These are phyloP conservation scores for Poecilia wingei DNA, from an alignment of 2,797 vertebrate species.

Conservation along the genomic window DNA sequence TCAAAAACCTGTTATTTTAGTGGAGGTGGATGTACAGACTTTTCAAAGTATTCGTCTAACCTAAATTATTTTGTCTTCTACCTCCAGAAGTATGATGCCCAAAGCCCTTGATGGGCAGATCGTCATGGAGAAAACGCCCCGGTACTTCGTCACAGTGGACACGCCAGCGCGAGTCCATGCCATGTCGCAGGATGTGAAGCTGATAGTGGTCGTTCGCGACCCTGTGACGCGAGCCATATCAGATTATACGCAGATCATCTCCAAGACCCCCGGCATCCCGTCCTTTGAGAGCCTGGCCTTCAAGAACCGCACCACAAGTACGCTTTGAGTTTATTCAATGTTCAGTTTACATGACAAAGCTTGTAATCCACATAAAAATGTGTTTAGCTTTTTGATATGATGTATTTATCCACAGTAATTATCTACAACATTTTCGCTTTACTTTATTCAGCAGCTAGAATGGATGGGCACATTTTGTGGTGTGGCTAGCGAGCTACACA, in stretches of 20 bases:
- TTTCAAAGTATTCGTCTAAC: not conserved
- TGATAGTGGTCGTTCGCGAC: slow-evolving; percentile 86
- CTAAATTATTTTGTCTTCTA: slow-evolving; percentile 4
- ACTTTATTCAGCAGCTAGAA: not conserved
- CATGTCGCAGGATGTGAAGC: slow-evolving; percentile 83
- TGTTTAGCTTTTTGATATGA: not conserved
- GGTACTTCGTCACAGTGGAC: slow-evolving; percentile 84
- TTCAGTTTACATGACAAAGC: not conserved
- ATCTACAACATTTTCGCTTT: not conserved
- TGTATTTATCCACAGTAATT: not conserved
- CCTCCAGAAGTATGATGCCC: slow-evolving; percentile 84
- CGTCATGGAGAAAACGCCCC: slow-evolving; percentile 87
- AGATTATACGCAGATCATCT: slow-evolving; percentile 87
- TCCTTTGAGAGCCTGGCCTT: slow-evolving; percentile 83
- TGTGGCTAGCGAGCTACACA: not conserved
- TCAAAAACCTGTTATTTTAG: not conserved
- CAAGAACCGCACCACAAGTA: slow-evolving; percentile 79
- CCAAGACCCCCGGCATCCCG: slow-evolving; percentile 82
- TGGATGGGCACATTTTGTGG: not conserved
- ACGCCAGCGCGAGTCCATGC: slow-evolving; percentile 81
- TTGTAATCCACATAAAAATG: not conserved
- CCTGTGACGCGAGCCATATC: slow-evolving; percentile 85
- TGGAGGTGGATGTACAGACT: too few relatives aligned
- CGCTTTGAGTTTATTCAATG: not conserved
- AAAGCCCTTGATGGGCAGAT: slow-evolving; percentile 85